Conservation (phyloP, 2,797 vertebrate species). For the Galagoides demidoff region DNA sequence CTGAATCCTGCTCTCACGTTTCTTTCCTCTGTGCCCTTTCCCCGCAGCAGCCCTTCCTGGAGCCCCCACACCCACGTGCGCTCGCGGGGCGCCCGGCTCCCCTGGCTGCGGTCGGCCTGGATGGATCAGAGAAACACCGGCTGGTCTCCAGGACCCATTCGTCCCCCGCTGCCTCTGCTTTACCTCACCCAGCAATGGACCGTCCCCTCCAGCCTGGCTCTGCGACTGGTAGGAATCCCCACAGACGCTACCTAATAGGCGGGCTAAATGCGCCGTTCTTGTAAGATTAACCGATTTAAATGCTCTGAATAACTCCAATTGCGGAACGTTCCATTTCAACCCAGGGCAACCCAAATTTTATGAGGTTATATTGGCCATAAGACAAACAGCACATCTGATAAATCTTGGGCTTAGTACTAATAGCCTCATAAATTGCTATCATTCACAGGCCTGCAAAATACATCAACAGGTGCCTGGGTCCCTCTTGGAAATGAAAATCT, state of each 20-base stretch:
- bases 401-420: slow-evolving; percentile 87
- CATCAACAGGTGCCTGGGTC: slow-evolving; percentile 87
- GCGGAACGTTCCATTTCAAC: slow-evolving; percentile 86
- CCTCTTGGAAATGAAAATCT: slow-evolving; percentile 66
- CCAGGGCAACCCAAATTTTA: slow-evolving; percentile 85
- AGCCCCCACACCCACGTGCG: slow-evolving; percentile 83
- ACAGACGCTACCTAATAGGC: slow-evolving; percentile 86
- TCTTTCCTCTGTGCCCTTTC: slow-evolving; percentile 87
- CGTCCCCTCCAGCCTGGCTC: slow-evolving; percentile 89
- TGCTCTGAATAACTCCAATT: slow-evolving; percentile 90
- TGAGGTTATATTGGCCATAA: slow-evolving; percentile 90
- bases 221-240: slow-evolving; percentile 90
- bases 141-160: slow-evolving; percentile 86
- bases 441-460: slow-evolving; percentile 81
- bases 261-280: slow-evolving; percentile 89
- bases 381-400: slow-evolving; percentile 87
- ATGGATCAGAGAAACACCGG: slow-evolving; percentile 88
- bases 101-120: slow-evolving; percentile 85
- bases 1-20: slow-evolving; percentile 85
- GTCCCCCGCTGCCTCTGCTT: slow-evolving; percentile 85
- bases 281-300: slow-evolving; percentile 94
- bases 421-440: slow-evolving; percentile 87
- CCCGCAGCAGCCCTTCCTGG: slow-evolving; percentile 87
- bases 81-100: slow-evolving; percentile 87
- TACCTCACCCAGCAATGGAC: slow-evolving; percentile 88